These are phyloP conservation scores for Hydropsyche betteni DNA, from an alignment of 2,888 invertebrate species.

Conservation along the genomic window DNA sequence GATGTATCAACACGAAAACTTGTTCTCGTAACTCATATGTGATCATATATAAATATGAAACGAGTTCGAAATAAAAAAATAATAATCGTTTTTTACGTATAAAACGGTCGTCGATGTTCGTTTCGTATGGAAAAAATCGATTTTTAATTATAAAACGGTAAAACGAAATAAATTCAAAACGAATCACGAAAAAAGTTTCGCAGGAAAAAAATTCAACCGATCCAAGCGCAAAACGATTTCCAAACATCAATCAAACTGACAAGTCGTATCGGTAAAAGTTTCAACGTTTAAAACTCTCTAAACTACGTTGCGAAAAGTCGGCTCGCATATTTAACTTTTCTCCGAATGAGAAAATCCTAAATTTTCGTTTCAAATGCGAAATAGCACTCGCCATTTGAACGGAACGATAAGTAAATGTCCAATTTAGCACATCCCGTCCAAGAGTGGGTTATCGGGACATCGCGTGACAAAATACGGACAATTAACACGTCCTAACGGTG, in stretches of 20 bases:
- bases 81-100: not conserved
- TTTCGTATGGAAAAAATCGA: no score
- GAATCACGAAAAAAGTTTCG: not conserved
- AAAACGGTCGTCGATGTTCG: not conserved
- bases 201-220: not conserved
- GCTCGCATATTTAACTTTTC: no score
- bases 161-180: no score
- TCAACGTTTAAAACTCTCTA: conserved; percentile 14
- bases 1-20: no score
- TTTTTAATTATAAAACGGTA: no score
- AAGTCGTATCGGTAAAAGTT: conserved; percentile 19
- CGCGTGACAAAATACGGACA: conserved; percentile 35
- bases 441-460: conserved; percentile 34
- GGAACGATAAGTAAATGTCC: not conserved
- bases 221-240: conserved; percentile 15
- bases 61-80: no score
- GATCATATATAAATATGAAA: no score
- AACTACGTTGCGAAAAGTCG: not conserved
- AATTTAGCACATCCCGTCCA: not conserved
- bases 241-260: conserved; percentile 28
- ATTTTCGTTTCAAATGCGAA: not conserved
- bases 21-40: no score
- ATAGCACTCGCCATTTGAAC: not conserved
- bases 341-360: no score
- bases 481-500: conserved; percentile 39